These are phyloP conservation scores for Morphnarchus princeps DNA, from an alignment of 2,113 vertebrate genomes.

Conservation along the genomic window DNA sequence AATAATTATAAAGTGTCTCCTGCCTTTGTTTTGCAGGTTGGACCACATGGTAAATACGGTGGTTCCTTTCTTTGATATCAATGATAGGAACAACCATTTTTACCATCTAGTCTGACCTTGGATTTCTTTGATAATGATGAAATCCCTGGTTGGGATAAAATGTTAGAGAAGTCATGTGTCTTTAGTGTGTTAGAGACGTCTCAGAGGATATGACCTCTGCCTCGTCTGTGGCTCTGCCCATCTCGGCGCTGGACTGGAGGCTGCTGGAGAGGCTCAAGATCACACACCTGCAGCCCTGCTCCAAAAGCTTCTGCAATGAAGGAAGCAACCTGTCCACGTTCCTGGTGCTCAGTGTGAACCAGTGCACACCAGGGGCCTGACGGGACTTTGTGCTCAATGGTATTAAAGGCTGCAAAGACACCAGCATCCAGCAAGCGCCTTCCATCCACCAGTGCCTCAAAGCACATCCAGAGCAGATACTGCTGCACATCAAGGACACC, in stretches of 20 bases:
- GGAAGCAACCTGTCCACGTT: not conserved
- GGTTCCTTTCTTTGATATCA: not conserved
- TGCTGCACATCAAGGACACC: not conserved
- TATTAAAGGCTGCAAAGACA: not conserved
- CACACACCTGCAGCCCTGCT: not conserved
- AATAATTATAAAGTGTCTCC: not conserved
- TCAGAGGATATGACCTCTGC: not conserved
- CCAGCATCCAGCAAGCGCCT: not conserved
- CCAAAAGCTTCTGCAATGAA: not conserved
- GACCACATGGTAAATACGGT: rapidly evolving
- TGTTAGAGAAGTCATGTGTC: not conserved
- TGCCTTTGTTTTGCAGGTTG: not conserved
- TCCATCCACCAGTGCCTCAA: not conserved
- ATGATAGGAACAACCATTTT: not conserved
- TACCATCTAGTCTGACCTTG: not conserved
- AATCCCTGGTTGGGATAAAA: not conserved
- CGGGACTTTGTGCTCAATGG: not conserved
- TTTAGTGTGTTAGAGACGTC: rapidly evolving
- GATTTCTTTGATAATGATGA: not conserved
- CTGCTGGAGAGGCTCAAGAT: not conserved
- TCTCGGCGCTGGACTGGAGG: not conserved
- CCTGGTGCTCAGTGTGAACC: not conserved
- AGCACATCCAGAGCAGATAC: not conserved
- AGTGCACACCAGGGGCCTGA: too few relatives aligned
- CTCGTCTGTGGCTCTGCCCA: not conserved